These are phyloP conservation scores for Sibirionetta formosa DNA, from an alignment of 2,797 vertebrate species.

Conservation along the genomic window DNA sequence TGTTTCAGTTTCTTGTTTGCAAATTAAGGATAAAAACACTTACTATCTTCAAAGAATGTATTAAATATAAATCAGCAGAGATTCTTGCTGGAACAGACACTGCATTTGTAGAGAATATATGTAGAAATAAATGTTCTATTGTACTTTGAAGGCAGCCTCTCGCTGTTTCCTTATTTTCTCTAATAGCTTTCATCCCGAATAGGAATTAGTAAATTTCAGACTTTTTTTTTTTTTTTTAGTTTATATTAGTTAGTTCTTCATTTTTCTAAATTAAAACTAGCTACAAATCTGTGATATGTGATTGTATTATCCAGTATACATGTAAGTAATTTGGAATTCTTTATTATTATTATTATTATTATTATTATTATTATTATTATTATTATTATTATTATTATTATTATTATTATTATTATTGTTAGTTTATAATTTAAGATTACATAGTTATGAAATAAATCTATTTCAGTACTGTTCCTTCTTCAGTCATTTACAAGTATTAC, in stretches of 20 bases:
- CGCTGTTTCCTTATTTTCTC: neutral
- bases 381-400: neutral
- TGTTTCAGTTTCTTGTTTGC: neutral
- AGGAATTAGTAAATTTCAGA: neutral
- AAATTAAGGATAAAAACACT: neutral
- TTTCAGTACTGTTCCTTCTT: neutral
- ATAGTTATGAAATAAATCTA: neutral
- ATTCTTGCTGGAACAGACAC: neutral
- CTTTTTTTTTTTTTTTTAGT: neutral
- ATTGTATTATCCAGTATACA: neutral
- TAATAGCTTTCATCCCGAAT: neutral
- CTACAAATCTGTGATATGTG: neutral
- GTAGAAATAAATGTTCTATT: neutral
- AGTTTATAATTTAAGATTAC: neutral
- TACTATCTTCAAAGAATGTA: neutral
- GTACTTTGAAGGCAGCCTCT: neutral
- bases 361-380: neutral
- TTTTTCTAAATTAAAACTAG: neutral
- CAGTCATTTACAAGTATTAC: neutral
- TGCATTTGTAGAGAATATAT: neutral
- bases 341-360: neutral
- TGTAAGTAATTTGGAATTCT: neutral
- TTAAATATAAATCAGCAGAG: neutral
- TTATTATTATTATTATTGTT: neutral
- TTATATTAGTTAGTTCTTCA: neutral